Evolutionary conservation across 2,888 invertebrate genomes (phyloP), one percentile per base, ranked within the genome.

Genomic region (Glaucopsyche alexis): DNA sequence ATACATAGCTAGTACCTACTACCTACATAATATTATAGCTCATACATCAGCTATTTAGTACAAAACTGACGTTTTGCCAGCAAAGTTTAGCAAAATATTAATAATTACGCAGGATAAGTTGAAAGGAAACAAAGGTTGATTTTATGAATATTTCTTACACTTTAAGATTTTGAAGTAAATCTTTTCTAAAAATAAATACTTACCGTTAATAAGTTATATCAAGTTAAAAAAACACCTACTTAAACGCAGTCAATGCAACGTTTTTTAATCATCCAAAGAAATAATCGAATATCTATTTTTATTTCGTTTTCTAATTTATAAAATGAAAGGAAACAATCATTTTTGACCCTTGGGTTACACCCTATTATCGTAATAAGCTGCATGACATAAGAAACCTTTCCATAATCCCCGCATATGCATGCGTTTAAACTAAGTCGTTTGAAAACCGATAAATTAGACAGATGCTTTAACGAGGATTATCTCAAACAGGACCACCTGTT

Each of bases 401-500:
- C 42, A 19, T 55, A 52, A 82, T 85, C 84, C 84, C 79, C 85
- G 86, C 89, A 88, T 83, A 83, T 90, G 89, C 87, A 83, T 82
- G 79, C 80, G 78, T 82, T 87, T 83, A 84, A 84, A 83, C 80
- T 83, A 73, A 73, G 77, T 74, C 81, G 80, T 82, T 84, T 85
- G 82, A 83, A 83, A 81, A 82, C 79, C 81, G 77, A 85, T 86
- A 83, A 81, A 87, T 88, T 84, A 86, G 81, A 81, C 77, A 89
- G 87, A 87, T 88, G 90, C 80, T 79, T 83, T 88, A 86, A 84
- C 77, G 71, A 74, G 88, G 91, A 91, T 92, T 91, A 91, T 84
- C 84, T 83, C 90, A 89, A 91, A 87, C 81, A 83, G 82, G 83
- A 85, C 87, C 91, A 92, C 91, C 91, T 92, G 92, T 91, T 90